Base-by-base conservation (phyloP, 2,888 invertebrate species). In the Plebejus anna region DNA sequence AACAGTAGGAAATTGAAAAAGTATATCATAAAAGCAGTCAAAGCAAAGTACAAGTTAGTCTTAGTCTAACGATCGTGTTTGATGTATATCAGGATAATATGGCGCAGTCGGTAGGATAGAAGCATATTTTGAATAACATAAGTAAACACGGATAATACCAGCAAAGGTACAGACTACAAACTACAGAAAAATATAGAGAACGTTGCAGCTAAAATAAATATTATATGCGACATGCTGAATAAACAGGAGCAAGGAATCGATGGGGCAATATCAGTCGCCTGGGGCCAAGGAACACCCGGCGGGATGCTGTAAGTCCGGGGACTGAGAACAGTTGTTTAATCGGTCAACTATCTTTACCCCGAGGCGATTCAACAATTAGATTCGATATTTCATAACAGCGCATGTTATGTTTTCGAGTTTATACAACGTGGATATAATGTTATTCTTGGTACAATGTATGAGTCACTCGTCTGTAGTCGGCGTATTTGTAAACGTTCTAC, bases 251-350 rank as follows among this genome's bases (percentile, higher is more conserved):
- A 55, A 73, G 47, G 6, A 13, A 73, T 22, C 72, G 72, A 22
- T 32, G 55, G 32, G 73, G 73, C 32, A 16, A 73, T 73, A 73
- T 73, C 4, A 51, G 55, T 32, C 55, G 55, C 73, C 73, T 51
- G 73, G 55, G 55, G 73, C 28, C 1, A 4, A 6, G 13, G 36
- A 66, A 66, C 16, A 66, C 32, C 32, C 66, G 28, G 32, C 66
- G 13, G 66, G 32, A 32, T 2, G 6, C 66, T 66, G 4, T 13
- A 13, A 66, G 32, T 4, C 11, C 28, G 55, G 47, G 47, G 61
- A 36, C 72, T 71, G 78, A 77, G 77, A 76, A 76, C 75, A 75
- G 77, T 78, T 78, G 79, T 79, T 79, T 80, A 77, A 79, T 78
- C 78, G 76, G 77, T 76, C 77, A 77, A 55, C 55, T 55, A 70